A percentile compares a stretch with the other conserved stretches of the same genome.
phyloP scores from a whole-genome alignment of 1,140 invertebrate species.

The Drosophila leontia region DNA sequence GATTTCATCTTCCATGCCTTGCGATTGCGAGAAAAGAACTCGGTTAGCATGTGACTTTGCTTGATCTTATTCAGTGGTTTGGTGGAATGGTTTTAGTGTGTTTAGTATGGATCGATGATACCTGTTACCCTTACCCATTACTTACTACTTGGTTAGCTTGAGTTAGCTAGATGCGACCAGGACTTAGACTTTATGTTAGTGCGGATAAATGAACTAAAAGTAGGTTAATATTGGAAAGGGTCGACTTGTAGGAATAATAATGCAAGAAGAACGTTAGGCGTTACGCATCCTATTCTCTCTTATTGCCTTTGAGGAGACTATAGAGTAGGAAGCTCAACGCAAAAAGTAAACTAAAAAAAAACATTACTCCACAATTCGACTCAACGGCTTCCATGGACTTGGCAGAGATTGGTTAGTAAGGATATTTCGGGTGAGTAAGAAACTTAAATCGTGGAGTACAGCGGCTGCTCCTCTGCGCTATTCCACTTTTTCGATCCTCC shows the following conservation, averaged over 20 bases:
- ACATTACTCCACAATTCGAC: conserved; percentile 3
- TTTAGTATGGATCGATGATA: conserved; percentile 63
- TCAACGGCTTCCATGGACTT: not conserved
- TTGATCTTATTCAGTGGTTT: not conserved
- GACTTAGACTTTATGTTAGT: conserved; percentile 61
- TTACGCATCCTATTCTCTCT: not conserved
- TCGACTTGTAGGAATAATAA: not conserved
- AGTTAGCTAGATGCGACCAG: conserved; percentile 47
- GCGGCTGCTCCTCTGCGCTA: conserved; percentile 23
- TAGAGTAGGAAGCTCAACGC: not conserved
- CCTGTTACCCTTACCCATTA: conserved; percentile 38
- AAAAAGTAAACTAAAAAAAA: not conserved
- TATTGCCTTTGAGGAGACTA: not conserved
- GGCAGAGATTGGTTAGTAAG: conserved; percentile 2
- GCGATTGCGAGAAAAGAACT: conserved; percentile 68
- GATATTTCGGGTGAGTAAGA: conserved; percentile 4
- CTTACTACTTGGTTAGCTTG: conserved; percentile 45
- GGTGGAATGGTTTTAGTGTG: conserved; percentile 69
- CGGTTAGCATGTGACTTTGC: conserved; percentile 24
- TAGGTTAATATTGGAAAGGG: not conserved
- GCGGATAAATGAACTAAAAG: conserved; percentile 20
- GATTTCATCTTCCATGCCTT: conserved; percentile 97
- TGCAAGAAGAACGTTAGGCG: no score
- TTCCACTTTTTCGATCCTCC: conserved; percentile 50
- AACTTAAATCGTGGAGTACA: conserved; percentile 34